Percentiles rank a stretch among this genome's conserved stretches.
Conservation (phyloP, 2,797 vertebrate species). For the Platyrinchus mystaceus region DNA sequence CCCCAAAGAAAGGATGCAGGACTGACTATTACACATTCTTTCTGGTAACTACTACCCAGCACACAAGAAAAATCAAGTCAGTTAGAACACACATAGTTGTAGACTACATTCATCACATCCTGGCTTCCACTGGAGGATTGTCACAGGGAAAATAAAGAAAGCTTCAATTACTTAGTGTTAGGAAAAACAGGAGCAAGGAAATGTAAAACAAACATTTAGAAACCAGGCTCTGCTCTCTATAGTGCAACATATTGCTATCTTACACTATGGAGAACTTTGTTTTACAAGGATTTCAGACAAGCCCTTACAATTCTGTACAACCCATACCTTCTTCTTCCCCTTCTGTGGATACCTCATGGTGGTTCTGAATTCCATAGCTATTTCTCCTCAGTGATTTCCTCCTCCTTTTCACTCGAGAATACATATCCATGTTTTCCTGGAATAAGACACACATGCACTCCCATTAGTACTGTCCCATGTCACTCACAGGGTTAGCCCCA, state of each 20-base stretch:
- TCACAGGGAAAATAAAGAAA: background rate
- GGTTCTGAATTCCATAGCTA: constrained; percentile 91
- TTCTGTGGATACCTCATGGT: constrained; percentile 94
- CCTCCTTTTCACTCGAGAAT: constrained; percentile 95
- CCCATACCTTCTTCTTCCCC: constrained; percentile 89
- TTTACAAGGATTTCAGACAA: background rate
- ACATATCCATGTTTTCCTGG: constrained; percentile 99
- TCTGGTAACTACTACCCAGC: background rate
- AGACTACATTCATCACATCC: background rate
- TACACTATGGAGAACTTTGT: background rate
- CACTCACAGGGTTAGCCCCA: background rate
- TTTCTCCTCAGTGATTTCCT: constrained; percentile 93
- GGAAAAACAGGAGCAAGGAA: background rate
- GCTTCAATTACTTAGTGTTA: background rate
- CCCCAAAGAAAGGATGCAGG: background rate
- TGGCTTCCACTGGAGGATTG: background rate
- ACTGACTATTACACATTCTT: background rate
- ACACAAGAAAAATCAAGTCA: background rate
- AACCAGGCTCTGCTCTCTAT: background rate
- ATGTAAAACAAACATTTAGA: background rate
- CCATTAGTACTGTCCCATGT: background rate
- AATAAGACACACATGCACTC: background rate
- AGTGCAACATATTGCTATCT: background rate
- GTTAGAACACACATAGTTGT: background rate
- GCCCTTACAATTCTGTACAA: constrained; percentile 45